Percentiles rank a stretch among this genome's conserved stretches.
Evolutionary conservation across 2,888 invertebrate species (phyloP).

Genomic region (Opisthograptis luteolata): DNA sequence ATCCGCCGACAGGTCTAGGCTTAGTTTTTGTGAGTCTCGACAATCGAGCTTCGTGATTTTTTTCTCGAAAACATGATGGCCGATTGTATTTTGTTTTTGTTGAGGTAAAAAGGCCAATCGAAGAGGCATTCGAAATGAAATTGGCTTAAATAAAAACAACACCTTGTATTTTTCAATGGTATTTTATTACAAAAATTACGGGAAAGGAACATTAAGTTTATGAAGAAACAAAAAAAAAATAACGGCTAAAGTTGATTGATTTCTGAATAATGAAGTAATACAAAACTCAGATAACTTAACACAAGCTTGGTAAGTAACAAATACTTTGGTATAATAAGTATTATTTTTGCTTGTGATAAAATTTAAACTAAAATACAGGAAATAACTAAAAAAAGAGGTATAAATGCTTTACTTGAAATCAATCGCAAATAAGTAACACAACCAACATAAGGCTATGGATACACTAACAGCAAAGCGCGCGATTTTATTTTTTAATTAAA

Average conservation of each 20-base stretch:
- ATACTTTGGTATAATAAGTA: constrained; percentile 13
- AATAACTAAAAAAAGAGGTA: constrained; percentile 31
- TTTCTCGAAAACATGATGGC: constrained; percentile 30
- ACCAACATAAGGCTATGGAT: constrained; percentile 31
- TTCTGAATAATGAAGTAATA: constrained; percentile 17
- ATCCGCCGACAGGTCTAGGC: constrained; percentile 23
- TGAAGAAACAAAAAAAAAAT: constrained; percentile 34
- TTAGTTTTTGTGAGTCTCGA: constrained; percentile 39
- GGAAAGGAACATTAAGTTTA: constrained; percentile 57
- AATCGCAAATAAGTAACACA: constrained; percentile 27
- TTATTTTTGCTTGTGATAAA: constrained; percentile 3
- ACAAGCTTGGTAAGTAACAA: constrained; percentile 12
- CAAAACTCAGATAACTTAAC: constrained; percentile 13
- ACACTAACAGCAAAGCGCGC: constrained; percentile 32
- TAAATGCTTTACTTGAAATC: constrained; percentile 57
- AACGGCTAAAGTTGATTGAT: constrained; percentile 26
- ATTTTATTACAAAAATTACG: constrained; percentile 57
- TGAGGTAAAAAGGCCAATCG: not conserved
- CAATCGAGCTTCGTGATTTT: constrained; percentile 27
- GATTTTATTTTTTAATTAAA: constrained; percentile 3
- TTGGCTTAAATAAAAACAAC: constrained; percentile 20
- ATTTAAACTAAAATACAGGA: constrained; percentile 5
- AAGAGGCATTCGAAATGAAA: constrained; percentile 19
- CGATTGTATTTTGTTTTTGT: constrained; percentile 14
- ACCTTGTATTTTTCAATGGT: constrained; percentile 32